These are phyloP conservation scores for Anomalospiza imberbis DNA, from an alignment of 2,797 vertebrate species.

Conservation along the genomic window DNA sequence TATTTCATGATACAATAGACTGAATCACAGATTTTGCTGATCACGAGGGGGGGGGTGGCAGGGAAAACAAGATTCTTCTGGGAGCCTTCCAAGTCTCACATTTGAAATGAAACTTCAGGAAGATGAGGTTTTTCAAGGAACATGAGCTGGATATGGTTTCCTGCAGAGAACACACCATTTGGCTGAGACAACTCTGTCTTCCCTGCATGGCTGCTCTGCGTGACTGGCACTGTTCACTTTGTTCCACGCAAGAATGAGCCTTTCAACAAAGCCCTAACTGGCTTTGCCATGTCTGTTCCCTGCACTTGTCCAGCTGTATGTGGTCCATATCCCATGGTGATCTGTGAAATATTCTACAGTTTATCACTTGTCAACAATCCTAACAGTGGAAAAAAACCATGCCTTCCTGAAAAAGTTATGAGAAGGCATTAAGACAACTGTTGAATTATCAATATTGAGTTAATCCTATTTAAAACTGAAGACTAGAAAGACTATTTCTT, in stretches of 20 bases:
- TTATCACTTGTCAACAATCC: neutral
- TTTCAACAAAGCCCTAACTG: neutral
- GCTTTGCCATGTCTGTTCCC: neutral
- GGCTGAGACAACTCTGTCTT: neutral
- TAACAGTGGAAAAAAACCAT: rapidly evolving
- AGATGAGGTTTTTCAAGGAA: neutral
- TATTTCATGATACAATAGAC: neutral
- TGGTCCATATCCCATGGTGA: neutral
- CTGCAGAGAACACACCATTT: neutral
- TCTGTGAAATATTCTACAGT: neutral
- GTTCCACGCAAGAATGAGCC: neutral
- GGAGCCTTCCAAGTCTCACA: neutral
- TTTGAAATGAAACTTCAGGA: neutral
- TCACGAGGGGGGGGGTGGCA: neutral
- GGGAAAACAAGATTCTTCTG: neutral
- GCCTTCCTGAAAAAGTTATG: neutral
- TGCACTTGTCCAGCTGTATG: neutral
- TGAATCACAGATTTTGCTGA: neutral
- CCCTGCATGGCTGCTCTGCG: neutral
- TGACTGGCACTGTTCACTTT: neutral
- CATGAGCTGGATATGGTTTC: neutral
- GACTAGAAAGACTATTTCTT: neutral
- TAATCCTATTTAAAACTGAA: neutral
- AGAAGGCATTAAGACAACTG: neutral
- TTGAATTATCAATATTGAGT: neutral